Base-by-base conservation (phyloP, 2,797 vertebrate genomes). In the Enteromius viviparus region DNA sequence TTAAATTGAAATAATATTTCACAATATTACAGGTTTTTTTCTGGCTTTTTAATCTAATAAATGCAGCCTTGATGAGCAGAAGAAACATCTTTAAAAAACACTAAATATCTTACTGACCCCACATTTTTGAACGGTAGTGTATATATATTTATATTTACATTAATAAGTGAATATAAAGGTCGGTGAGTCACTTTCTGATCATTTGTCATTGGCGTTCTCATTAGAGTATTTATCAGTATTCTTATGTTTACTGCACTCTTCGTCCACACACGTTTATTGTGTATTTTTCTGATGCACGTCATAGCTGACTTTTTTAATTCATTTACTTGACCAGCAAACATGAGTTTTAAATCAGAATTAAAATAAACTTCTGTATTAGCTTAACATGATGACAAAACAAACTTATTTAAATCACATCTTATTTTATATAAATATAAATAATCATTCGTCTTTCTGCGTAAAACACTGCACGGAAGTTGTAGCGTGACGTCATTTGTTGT, bases 401-500 rank as follows among this genome's bases (percentile, higher is more conserved):
- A 21, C 17, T 21, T 55, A n/a, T 55, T 55, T 9, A 0, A n/a
- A 58, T 58, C 53, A 4, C 23, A 60, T 60, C 23, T 62, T 29
- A 62, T 62, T 29, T 1, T 6, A 6, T 62, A 26, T 60, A 58
- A 11, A 26, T 26, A 55, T 51, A 19, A 51, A 51, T 51, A 51
- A 51, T 58, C 53, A 58, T 55, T 55, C 53, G n/a, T 55, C 21
- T 51, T 17, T 55, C 53, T 9, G 21, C 21, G 2, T n/a, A 0
- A 3, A 21, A n/a, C 4, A 1, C 49, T 78, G 26, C 26, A 11
- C 79, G 79, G 84, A 87, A 86, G 82, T 58, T 26, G 40, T 26
- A 66, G 29, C 26, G 29, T 87, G 37, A 0, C 87, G 81, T 47
- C 26, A 7, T 40, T 51, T 87, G 85, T 89, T 84, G 92, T 91